These are phyloP conservation scores for Periophthalmodon schlosseri DNA, from an alignment of 2,113 vertebrate species.

Conservation along the genomic window DNA sequence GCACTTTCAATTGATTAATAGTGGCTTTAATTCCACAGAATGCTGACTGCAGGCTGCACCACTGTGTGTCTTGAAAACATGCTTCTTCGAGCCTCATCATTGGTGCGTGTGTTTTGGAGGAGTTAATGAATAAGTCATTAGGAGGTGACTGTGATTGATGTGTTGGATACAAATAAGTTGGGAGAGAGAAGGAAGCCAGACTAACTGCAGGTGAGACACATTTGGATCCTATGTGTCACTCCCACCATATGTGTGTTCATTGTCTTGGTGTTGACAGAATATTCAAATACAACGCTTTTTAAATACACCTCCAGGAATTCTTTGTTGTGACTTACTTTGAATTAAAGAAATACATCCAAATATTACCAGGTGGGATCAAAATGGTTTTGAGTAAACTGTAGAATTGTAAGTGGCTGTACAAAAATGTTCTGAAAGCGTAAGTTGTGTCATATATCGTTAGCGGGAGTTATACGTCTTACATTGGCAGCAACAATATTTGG, in stretches of 20 bases:
- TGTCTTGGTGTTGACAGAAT: slow-evolving; percentile 25
- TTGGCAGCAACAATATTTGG: too few species aligned
- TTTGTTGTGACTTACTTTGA: neutral
- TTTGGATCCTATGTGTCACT: slow-evolving; percentile 22
- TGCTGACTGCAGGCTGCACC: slow-evolving; percentile 69
- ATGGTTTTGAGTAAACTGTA: slow-evolving; percentile 18
- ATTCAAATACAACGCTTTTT: slow-evolving; percentile 34
- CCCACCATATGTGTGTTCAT: slow-evolving; percentile 31
- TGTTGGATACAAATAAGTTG: slow-evolving; percentile 62
- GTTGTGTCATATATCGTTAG: too few species aligned
- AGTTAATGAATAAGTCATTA: slow-evolving; percentile 82
- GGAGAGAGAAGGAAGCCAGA: slow-evolving; percentile 26
- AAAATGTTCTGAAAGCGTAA: too few species aligned
- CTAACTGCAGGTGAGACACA: slow-evolving; percentile 51
- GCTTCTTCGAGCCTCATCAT: slow-evolving; percentile 69
- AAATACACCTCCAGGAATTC: slow-evolving; percentile 8
- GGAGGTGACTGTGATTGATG: slow-evolving; percentile 75
- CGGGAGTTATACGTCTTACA: too few species aligned
- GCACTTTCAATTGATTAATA: slow-evolving; percentile 76
- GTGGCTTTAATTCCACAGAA: slow-evolving; percentile 72
- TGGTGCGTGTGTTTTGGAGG: slow-evolving; percentile 65
- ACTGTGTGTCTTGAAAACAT: slow-evolving; percentile 63
- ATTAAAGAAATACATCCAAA: slow-evolving; percentile 12
- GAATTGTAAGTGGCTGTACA: too few species aligned
- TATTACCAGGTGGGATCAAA: neutral